Evolutionary conservation across 2,888 invertebrate species (phyloP), one percentile per base, ranked within the genome.

Genomic region (Luperina testacea): DNA sequence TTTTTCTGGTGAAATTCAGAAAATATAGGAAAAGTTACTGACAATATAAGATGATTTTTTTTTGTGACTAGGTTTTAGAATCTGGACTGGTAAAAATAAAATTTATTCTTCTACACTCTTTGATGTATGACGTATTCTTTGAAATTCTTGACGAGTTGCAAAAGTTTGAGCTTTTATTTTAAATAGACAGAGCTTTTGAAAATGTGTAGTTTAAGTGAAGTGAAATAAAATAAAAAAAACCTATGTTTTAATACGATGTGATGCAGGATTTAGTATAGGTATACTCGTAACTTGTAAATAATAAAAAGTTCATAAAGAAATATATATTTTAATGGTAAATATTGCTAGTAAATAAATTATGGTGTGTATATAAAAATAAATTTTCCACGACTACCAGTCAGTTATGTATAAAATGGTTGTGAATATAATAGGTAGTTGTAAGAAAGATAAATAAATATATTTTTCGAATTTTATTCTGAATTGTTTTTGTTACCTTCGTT

Each of bases 371-470:
- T 87, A 78, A 75, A 13, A 59, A n/a, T 63, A 61, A 5, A 27
- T 45, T n/a, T 24, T 53, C 5, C 3, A 51, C 38, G 51, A 64
- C 15, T 59, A 17, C 0, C 38, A 64, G 20, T 59, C 68, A 77
- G 59, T 57, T 65, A 51, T 42, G 59, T 53, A 38, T 77, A 51
- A 70, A 75, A 74, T 67, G 80, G 78, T 83, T 88, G 78, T 87
- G 85, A 84, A 80, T 84, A 84, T 67, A 59, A 63, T 45, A 75
- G 6, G 32, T 76, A 78, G 53, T 15, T 32, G 0, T 75, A 81
- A 68, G 64, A 81, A 79, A 65, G 63, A 77, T n/a, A 79, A 67
- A 87, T 61, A 75, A 82, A 84, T 88, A 87, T 82, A 80, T 89
- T 81, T 87, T 77, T 69, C 0, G 13, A 76, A 38, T 68, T 78